Base-by-base conservation (phyloP, 1,140 invertebrate genomes). In the Meloidogyne hapla region DNA sequence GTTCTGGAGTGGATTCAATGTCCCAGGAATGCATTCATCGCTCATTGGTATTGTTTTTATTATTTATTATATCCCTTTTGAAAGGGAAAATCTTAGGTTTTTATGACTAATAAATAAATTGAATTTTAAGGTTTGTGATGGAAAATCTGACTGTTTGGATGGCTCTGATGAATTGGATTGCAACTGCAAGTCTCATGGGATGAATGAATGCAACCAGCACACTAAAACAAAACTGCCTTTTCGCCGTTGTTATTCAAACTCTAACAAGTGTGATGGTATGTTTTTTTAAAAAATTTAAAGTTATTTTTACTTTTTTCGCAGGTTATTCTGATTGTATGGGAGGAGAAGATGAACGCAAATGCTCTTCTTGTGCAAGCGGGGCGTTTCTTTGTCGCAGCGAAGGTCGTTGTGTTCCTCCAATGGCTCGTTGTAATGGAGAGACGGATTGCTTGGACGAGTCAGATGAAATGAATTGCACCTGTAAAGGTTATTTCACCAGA, bases 131-230 rank as follows among this genome's bases (percentile, higher is more conserved):
- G 70, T 83, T 26, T 81, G 80, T 70, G 78, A 81, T 63, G 81
- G 78, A 2, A 66, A 63, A 23, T 0, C 12, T 12, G 75, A 82
- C 23, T 82, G 81, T 72, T 15, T 23, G 3, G 67, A 81, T 40
- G 79, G 80, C 4, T 64, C 77, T 13, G 81, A 82, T 63, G 81
- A 82, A 67, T 23, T 64, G 28, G 42, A 84, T 21, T 82, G 81
- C 28, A 42, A 48, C 18, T 81, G 81, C 48, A 40, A 33, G 4
- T 2, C 42, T 2, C 25, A 26, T 10, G 42, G 61, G 12, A 38
- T 73, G 13, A 12, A 93, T 79, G 91, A 91, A 75, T 95, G 94
- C 85, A 93, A 95, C 84, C 70, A 72, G 12, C 21, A 72, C 21
- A 18, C 18, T 28, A 63, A 63, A n/a, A 28, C 12, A 13, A 64